Evolutionary conservation across 2,113 vertebrate species (phyloP), one percentile per base, ranked within the genome.

Genomic region (Solea solea): DNA sequence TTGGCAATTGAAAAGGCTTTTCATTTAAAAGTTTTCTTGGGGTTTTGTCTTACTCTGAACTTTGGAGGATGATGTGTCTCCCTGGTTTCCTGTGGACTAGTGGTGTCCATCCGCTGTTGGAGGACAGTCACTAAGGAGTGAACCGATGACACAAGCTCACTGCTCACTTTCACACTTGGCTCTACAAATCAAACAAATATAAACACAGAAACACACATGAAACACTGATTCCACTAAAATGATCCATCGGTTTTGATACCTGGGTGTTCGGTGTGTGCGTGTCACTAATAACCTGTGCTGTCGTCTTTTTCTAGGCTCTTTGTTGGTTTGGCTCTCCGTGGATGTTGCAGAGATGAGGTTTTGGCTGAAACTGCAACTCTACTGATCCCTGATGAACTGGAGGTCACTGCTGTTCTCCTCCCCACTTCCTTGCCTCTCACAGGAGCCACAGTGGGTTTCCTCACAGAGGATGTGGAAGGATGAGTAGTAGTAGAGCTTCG

Each of bases 101-200:
- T 82, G 53, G 54, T 49, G 40, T 81, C 56, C 7, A 86, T 54
- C 72, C 93, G 92, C 28, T 91, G 88, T 64, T 86, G 89, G 71
- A 91, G 84, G 66, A 87, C 86, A 28, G 64, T 42, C 84, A 89
- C 82, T 45, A 89, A 80, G 56, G 93, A 86, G 41, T 93, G 92
- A 66, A 90, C 85, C 50, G 93, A 86, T 2, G 68, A 41, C 39
- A 91, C 86, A 87, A 97, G 94, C 88, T 95, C 94, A 93, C 84
- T 90, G 91, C 86, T 88, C 87, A 28, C 74, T 21, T n/a, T 86
- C 45, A 77, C 8, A 55, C 57, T 76, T 1, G 80, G 9, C 13
- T 90, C 90, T 87, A 74, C 3, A 52, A 44, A 75, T 74, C 51
- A 70, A 50, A 41, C 16, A 15, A 55, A 50, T 13, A 83, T 0